phyloP scores from a whole-genome alignment of 1,140 invertebrate genomes.

The Drosophila varians region DNA sequence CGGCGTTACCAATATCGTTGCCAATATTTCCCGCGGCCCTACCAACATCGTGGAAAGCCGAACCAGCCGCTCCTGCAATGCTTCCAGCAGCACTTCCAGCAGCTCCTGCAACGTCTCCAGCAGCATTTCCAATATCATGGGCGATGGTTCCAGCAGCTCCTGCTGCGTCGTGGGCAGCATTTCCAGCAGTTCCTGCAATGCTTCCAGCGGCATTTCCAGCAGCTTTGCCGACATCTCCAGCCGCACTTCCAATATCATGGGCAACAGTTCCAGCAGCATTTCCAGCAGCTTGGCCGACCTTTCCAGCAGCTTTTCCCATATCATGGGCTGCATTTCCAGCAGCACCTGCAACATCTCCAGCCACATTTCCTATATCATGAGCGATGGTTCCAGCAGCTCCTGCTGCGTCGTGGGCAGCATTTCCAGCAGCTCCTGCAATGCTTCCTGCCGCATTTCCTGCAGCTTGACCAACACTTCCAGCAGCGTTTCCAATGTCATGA shows the following conservation, averaged over 20 bases:
- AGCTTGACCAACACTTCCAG: not conserved
- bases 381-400: not conserved
- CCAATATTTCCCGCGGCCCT: not conserved
- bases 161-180: too few relatives aligned
- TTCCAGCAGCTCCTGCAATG: not conserved
- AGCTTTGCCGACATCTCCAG: slow-evolving; percentile 25
- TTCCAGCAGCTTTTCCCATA: not conserved
- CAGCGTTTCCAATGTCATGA: slow-evolving; percentile 4
- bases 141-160: not conserved
- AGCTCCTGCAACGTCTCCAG: slow-evolving; percentile 4
- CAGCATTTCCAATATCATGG: not conserved
- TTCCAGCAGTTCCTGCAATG: too few relatives aligned
- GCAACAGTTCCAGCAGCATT: slow-evolving; percentile 1
- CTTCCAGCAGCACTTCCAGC: slow-evolving; percentile 5
- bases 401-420: not conserved
- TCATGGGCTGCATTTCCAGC: slow-evolving; percentile 12
- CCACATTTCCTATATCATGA: not conserved
- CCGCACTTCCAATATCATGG: slow-evolving; percentile 1
- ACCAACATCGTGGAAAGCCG: not conserved
- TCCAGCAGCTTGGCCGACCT: not conserved
- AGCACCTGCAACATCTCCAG: not conserved
- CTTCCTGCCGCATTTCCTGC: slow-evolving; percentile 15
- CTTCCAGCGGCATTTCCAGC: slow-evolving; percentile 5
- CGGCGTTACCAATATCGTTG: not conserved
- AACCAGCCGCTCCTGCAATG: not conserved